Evolutionary conservation across 2,113 vertebrate genomes (phyloP), one percentile per base, ranked within the genome.

Genomic region (Mugil cephalus): DNA sequence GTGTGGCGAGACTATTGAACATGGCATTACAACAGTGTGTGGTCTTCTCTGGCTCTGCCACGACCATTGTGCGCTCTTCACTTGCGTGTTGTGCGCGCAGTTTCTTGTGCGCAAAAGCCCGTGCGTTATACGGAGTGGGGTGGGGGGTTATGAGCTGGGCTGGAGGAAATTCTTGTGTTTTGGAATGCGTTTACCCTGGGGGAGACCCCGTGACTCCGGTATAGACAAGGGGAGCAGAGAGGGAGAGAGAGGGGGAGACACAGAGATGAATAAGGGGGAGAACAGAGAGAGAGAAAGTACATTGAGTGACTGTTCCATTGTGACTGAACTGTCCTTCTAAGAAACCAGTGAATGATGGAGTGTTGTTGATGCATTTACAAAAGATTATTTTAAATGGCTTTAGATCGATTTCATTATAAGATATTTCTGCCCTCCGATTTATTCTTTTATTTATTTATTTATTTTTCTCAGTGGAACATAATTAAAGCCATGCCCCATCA

Each of bases 151-250:
- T 89, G 93, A 94, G 80, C 87, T 86, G 87, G 83, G 89, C 89
- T 92, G 91, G 91, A 92, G 92, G 92, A 95, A 95, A 93, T 91
- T 93, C 91, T 95, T 93, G 91, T 94, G 79, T 89, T 95, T 92
- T 94, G 93, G 93, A 95, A 95, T 95, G 92, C 81, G 79, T 88
- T 92, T 95, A 94, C 94, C 94, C 92, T 88, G 83, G 93, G 94
- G 93, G 94, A 93, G 92, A 95, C 91, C 90, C 90, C 85, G 55
- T 91, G 93, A 93, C 91, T 88, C 80, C 87, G 61, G 77, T 66
- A 72, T 24, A 84, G 66, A 83, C 39, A 18, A 42, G 77, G 82
- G 50, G 71, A 65, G 77, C 66, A 58, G 63, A 73, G 70, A 81
- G 48, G 38, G 42, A 30, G 38, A 59, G 35, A 45, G 50, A 17